Evolutionary conservation across 92 coral and sea anemone genomes (phyloP), one percentile per base, ranked within the genome.

Genomic region (Galaxea fascicularis): DNA sequence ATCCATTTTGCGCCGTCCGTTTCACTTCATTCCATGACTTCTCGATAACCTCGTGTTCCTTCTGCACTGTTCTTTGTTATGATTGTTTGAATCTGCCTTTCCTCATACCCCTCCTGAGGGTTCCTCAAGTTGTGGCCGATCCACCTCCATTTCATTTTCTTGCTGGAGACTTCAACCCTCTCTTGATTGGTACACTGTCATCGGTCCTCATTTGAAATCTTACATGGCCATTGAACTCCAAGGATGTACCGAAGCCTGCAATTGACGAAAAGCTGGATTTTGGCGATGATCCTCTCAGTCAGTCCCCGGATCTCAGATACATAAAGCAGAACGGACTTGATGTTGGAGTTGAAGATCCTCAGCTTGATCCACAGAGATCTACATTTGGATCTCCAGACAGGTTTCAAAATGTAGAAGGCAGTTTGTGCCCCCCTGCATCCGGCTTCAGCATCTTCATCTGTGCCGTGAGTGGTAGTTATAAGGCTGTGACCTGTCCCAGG

Each of bases 311-410:
- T 3, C 64, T 58, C 26, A 31, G 73, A 67, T n/a, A 51, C 26
- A 8, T 67, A 67, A 4, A 35, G 10, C n/a, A 25, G 31, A 16
- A 64, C 69, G 3, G 69, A 27, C 69, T 64, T 64, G 17, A 6
- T 3, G 12, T 30, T 67, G 3, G 26, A 67, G 35, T 15, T 39
- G 51, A 35, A 30, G 73, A 67, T 67, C 25, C 49, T 18, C 25
- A 67, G n/a, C 51, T 77, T 77, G 4, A 71, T 74, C 71, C 51
- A 63, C 49, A 77, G 82, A 22, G 82, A 77, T 35, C 57, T 77
- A 24, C 12, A 77, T 27, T 26, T 77, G 16, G 82, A 77, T 58
- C 49, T 77, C 82, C 22, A 77, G n/a, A 45, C n/a, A 12, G 70
- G 70, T 76, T 70, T 76, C 8, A 76, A 22, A 41, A 77, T 41